A percentile compares a stretch with the other conserved stretches of the same genome.
Conservation (phyloP, 2,888 invertebrate species). For the Apodemia mormo region DNA sequence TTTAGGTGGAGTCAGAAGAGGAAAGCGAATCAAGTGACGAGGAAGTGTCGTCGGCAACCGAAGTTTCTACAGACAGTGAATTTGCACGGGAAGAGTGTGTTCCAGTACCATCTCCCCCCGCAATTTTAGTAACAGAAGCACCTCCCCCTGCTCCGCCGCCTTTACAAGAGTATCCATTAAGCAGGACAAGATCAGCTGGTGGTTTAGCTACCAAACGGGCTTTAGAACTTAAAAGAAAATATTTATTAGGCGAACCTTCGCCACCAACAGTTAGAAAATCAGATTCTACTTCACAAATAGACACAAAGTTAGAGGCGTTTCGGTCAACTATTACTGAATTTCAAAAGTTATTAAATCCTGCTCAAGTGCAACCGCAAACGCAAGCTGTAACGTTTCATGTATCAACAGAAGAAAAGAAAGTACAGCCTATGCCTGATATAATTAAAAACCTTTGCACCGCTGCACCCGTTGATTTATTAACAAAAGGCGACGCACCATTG, state of each 20-base stretch:
- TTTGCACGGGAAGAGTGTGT: conserved; percentile 91
- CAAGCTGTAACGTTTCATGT: conserved; percentile 56
- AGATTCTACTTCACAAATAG: conserved; percentile 91
- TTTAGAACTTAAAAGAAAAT: conserved; percentile 91
- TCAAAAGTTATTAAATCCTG: conserved; percentile 91
- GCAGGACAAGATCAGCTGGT: conserved; percentile 92
- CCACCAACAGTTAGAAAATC: conserved; percentile 89
- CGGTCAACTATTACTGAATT: conserved; percentile 93
- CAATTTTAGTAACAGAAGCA: conserved; percentile 88
- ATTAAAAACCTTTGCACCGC: conserved; percentile 69
- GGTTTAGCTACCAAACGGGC: conserved; percentile 94
- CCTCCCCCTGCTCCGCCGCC: conserved; percentile 87
- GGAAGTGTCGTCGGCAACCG: conserved; percentile 92
- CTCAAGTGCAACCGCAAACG: conserved; percentile 72
- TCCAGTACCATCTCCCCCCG: conserved; percentile 87
- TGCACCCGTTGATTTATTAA: conserved; percentile 66
- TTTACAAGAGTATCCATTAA: conserved; percentile 88
- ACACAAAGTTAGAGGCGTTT: conserved; percentile 91
- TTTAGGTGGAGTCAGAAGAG: conserved; percentile 74
- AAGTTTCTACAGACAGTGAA: conserved; percentile 96
- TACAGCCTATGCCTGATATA: conserved; percentile 83
- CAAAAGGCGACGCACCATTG: conserved; percentile 58
- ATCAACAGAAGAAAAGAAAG: conserved; percentile 64
- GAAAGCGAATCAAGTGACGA: conserved; percentile 86
- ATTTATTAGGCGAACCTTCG: conserved; percentile 87